Base-by-base conservation (phyloP, 2,888 invertebrate species). In the Limnephilus auricula region DNA sequence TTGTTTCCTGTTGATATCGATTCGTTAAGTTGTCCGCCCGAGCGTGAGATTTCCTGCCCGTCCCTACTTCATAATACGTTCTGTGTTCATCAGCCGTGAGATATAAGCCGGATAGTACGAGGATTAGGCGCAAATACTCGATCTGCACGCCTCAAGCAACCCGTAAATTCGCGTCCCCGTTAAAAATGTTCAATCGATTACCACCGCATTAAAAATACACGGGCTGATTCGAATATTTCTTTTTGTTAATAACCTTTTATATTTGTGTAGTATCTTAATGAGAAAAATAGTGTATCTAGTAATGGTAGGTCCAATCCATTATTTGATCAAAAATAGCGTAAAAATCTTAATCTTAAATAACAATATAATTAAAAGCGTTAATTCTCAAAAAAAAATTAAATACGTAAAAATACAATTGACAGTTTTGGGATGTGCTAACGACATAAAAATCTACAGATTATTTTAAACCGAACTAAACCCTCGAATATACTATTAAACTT, bases 31-130 rank as follows among this genome's bases (percentile, higher is more conserved):
- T 65, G 87, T 65, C 87, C 45, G 65, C 31, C 87, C 87, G 50
- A 87, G 78, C 87, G 87, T 85, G 34, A 87, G 50, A 85, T 37
- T 87, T 50, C 65, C 25, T 86, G 45, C 9, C 50, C 65, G 45
- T 15, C 45, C 32, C 31, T 31, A 13, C 34, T 79, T 50, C 85
- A 32, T 91, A 91, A 91, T 91, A 90, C 89, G 89, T 79, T 89
- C 89, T 87, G 86, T 87, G 91, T 90, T 87, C 92, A 80, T 91
- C 89, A 88, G 40, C 80, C 91, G 79, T 92, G 90, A 92, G 82
- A 90, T 89, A 89, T 92, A 90, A 92, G 87, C 92, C 84, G 92
- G 91, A 91, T 89, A 84, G 86, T 80, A 91, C 90, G 45, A 78
- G 90, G 92, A 92, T 92, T 90, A 91, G 82, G 84, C 90, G 37